Evolutionary conservation across 2,797 vertebrate genomes (phyloP).

Genomic region (Peromyscus melanophrys): DNA sequence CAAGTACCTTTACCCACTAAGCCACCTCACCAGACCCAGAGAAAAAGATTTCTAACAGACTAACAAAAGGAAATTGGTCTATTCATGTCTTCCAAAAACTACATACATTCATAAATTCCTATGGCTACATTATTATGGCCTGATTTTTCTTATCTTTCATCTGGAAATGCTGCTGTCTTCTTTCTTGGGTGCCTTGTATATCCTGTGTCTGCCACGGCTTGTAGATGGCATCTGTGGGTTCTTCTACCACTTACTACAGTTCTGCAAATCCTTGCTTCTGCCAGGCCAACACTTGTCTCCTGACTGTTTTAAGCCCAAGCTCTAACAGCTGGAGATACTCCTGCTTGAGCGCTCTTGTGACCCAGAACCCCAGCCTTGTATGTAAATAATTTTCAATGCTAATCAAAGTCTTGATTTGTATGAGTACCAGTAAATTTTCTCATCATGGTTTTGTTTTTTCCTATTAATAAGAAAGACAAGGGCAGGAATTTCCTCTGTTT

Average conservation of each 20-base stretch:
- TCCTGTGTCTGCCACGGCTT: not conserved
- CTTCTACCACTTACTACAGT: not conserved
- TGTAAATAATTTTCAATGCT: not conserved
- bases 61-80: not conserved
- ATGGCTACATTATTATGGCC: not conserved
- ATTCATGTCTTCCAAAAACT: not conserved
- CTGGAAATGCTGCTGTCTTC: not conserved
- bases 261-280: not conserved
- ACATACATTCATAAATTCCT: not conserved
- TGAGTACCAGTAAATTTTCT: not conserved
- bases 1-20: not conserved
- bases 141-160: not conserved
- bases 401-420: not conserved
- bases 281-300: not conserved
- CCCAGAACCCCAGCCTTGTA: not conserved
- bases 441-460: not conserved
- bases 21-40: not conserved
- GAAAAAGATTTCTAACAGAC: not conserved
- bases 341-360: not conserved
- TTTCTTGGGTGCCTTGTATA: not conserved
- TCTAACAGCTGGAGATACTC: not conserved
- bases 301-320: not conserved
- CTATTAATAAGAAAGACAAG: not conserved
- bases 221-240: not conserved
- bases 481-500: not conserved